phyloP scores from a whole-genome alignment of 2,888 invertebrate species.

The Helicoverpa assulta region DNA sequence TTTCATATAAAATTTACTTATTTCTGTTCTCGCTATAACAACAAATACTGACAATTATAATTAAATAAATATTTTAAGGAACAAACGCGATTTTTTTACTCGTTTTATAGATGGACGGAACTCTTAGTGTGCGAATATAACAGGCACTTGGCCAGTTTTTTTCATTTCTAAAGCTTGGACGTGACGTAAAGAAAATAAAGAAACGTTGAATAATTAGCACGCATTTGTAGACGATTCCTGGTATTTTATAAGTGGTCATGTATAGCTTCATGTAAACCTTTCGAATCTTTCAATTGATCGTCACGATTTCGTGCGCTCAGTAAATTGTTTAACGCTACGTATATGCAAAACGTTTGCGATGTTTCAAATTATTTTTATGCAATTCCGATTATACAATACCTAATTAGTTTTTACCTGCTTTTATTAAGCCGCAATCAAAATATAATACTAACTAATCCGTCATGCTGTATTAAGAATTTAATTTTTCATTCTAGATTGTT shows the following conservation, averaged over 20 bases:
- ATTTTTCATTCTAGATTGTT: background rate
- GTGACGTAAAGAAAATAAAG: conserved; percentile 66
- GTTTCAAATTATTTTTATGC: conserved; percentile 30
- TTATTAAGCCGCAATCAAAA: background rate
- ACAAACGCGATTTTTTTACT: no score
- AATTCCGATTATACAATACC: conserved; percentile 24
- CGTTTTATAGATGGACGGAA: no score
- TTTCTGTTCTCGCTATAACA: no score
- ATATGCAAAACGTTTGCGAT: conserved; percentile 24
- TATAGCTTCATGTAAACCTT: conserved; percentile 37
- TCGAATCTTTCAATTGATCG: conserved; percentile 35
- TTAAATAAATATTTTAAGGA: no score
- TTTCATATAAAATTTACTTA: no score
- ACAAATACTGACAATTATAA: no score
- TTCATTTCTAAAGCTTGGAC: no score
- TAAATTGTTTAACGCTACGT: conserved; percentile 17
- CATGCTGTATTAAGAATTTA: no score
- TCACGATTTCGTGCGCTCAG: conserved; percentile 49
- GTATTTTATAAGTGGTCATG: conserved; percentile 25
- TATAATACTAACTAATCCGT: background rate
- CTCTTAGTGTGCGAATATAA: no score
- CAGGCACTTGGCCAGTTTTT: no score
- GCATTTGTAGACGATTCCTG: conserved; percentile 48
- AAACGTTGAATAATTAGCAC: conserved; percentile 66
- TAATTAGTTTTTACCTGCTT: no score